Evolutionary conservation across 2,888 invertebrate genomes (phyloP).

Genomic region (Congeria kusceri): DNA sequence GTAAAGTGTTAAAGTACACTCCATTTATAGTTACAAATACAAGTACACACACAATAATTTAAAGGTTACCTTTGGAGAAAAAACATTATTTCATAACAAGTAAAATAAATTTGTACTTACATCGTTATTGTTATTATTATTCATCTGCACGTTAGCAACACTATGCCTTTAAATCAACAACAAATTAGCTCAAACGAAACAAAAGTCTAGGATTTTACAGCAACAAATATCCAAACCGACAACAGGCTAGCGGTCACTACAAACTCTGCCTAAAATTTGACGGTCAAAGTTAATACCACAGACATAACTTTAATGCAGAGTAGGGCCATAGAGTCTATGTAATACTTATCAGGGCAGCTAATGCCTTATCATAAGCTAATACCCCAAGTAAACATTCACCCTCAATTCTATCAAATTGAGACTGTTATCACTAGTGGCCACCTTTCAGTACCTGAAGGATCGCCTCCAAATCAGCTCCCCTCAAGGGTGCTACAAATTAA

Average conservation of each 20-base stretch:
- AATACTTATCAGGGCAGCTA: conserved; percentile 44
- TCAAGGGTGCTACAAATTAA: conserved; percentile 1
- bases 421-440: conserved; percentile 14
- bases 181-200: too few relatives aligned
- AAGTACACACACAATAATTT: too few relatives aligned
- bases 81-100: too few relatives aligned
- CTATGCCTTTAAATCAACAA: too few relatives aligned
- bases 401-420: conserved; percentile 28
- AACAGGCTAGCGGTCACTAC: neutral
- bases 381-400: conserved; percentile 37
- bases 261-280: conserved; percentile 14
- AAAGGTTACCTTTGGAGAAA: too few relatives aligned
- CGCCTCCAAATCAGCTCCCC: neutral
- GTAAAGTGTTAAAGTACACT: too few relatives aligned
- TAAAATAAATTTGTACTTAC: too few relatives aligned
- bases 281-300: too few relatives aligned
- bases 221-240: conserved; percentile 6
- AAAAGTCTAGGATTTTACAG: too few relatives aligned
- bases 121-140: too few relatives aligned
- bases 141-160: too few relatives aligned
- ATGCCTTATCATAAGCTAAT: conserved; percentile 48
- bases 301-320: neutral
- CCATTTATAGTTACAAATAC: too few relatives aligned
- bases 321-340: conserved; percentile 10
- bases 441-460: conserved; percentile 27